Evolutionary conservation across 2,113 vertebrate species (phyloP), one percentile per base, ranked within the genome.

Genomic region (Panthera leo): DNA sequence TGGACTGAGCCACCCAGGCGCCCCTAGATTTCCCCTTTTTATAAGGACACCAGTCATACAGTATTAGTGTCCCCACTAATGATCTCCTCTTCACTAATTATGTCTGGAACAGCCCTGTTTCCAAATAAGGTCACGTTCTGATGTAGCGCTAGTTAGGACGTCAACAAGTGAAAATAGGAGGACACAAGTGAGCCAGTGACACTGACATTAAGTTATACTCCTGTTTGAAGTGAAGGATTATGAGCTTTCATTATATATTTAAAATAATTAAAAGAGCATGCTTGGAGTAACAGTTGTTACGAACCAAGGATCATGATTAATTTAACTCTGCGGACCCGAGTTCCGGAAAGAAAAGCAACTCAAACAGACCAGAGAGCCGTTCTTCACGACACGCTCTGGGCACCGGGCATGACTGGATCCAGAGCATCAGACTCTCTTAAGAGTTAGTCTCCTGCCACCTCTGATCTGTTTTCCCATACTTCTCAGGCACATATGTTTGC

Each of bases 261-360:
- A 95, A 91, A 45, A 70, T 73, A 55, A 87, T 55, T 71, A 84
- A 36, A 95, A 94, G n/a, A 95, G n/a, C n/a, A 85, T 53, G 12
- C 21, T 82, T 48, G 31, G 42, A 61, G 55, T n/a, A 68, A 79
- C n/a, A 76, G 36, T 53, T 67, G 11, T 73, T 25, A 25, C 29
- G 29, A 87, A 73, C 53, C 39, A 94, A 91, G 0, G 48, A 79
- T 58, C 39, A 45, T 23, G 70, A 53, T 71, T 80, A 88, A 88
- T 68, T 18, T 1, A 51, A 39, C 89, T 61, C 34, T 79, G 23
- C 80, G 36, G 29, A 88, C 18, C 53, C 42, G 68, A 58, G 63
- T 78, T 91, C 31, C 34, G n/a, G n/a, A 92, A 61, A 53, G 86
- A 65, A 63, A 73, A 80, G 12, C n/a, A 92, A 36, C 2, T 70